Conservation (phyloP, 2,113 vertebrate species). For the Heptranchias perlo region DNA sequence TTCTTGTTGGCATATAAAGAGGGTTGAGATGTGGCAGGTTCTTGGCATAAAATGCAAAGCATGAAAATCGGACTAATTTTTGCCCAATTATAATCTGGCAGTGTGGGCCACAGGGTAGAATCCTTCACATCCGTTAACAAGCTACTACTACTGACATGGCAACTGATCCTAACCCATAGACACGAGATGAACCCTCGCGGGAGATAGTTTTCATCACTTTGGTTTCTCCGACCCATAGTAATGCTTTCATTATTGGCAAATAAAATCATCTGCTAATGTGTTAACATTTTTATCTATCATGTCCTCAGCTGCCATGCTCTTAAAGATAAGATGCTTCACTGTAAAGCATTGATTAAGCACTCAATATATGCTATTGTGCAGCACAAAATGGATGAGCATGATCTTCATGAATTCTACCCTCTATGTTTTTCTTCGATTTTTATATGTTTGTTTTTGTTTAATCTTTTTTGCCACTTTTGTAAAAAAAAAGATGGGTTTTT, state of each 20-base stretch:
- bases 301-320: not conserved
- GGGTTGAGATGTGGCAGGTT: not conserved
- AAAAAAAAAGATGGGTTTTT: not conserved
- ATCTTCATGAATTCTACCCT: not conserved
- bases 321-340: slow-evolving; percentile 18
- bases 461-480: not conserved
- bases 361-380: not conserved
- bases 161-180: not conserved
- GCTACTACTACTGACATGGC: slow-evolving; percentile 13
- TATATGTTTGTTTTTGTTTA: not conserved
- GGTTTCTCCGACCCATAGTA: not conserved
- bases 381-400: not conserved
- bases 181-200: not conserved
- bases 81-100: slow-evolving; percentile 30
- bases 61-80: slow-evolving; percentile 34
- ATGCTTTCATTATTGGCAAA: slow-evolving; percentile 27
- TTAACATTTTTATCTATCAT: slow-evolving; percentile 9
- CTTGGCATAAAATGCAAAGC: slow-evolving; percentile 29
- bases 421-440: not conserved
- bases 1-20: slow-evolving; percentile 28
- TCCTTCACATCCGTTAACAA: not conserved
- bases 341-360: not conserved
- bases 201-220: not conserved
- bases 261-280: slow-evolving; percentile 14
- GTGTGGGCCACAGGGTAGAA: slow-evolving; percentile 25